Evolutionary conservation across 2,113 vertebrate genomes (phyloP), one percentile per base, ranked within the genome.

Genomic region (Pedetes capensis): DNA sequence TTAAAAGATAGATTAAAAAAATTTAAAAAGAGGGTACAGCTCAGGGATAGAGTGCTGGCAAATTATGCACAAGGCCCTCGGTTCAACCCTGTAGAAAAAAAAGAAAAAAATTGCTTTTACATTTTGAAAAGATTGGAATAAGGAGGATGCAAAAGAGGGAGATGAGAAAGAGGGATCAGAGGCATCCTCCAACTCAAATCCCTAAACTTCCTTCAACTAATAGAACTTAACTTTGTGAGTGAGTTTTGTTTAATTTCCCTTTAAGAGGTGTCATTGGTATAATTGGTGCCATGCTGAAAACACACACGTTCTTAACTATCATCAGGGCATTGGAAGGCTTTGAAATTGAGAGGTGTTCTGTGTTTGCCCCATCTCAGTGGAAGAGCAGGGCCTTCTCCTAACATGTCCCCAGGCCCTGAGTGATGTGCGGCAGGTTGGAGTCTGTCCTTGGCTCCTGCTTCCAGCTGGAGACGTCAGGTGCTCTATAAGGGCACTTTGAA

Each of bases 401-500:
- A 12, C 61, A 29, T 27, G 11, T 37, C 32, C 29, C 13, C 34
- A n/a, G 85, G 42, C 53, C 42, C 55, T 32, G 44, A 53, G 44
- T 18, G 18, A 22, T 27, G 63, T 92, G 57, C 91, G 83, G 79
- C 69, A 69, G 74, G 47, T 51, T 10, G 0, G 32, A 86, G 69
- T 47, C 27, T 68, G 83, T 72, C 87, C 92, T 92, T 34, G 2
- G 2, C 29, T 64, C 72, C 91, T 66, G 44, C 93, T 91, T 93
- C 47, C 74, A 59, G 87, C 90, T 68, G 68, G 79, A 96, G 93
- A 74, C 5, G 0, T 68, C 82, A 80, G 84, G 86, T 53, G 78
- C 64, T 32, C 80, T 32, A 81, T 13, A 39, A 92, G 75, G 89
- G 76, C 89, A 68, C 95, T 96, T 79, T 92, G 89, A 95, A 93